Conservation (phyloP, 1,140 invertebrate species). For the Cydia amplana region DNA sequence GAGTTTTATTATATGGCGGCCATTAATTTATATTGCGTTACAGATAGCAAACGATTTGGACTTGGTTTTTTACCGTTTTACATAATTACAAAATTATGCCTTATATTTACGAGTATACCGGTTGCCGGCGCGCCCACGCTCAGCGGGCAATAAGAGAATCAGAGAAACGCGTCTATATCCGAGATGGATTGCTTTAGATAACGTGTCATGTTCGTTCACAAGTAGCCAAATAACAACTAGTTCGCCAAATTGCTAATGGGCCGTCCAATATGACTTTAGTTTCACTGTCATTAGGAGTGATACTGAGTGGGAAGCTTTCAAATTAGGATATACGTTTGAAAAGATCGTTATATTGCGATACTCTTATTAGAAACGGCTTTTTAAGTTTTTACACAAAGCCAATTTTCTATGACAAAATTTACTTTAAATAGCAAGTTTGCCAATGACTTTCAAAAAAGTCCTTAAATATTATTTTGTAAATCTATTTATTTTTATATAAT, state of each 20-base stretch:
- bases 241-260: slow-evolving; percentile 59
- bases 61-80: slow-evolving; percentile 71
- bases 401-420: too few relatives aligned
- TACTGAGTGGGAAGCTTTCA: slow-evolving; percentile 3
- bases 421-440: too few relatives aligned
- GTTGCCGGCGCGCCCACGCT: slow-evolving; percentile 60
- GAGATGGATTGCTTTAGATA: slow-evolving; percentile 72
- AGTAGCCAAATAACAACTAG: slow-evolving; percentile 62
- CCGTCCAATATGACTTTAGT: slow-evolving; percentile 45
- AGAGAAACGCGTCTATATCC: slow-evolving; percentile 55
- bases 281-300: slow-evolving; percentile 34
- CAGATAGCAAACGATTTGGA: slow-evolving; percentile 70
- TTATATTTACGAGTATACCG: slow-evolving; percentile 60
- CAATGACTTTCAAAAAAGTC: too few relatives aligned
- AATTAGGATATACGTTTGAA: slow-evolving; percentile 2
- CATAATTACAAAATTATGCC: slow-evolving; percentile 76
- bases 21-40: slow-evolving; percentile 74
- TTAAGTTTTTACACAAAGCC: too few relatives aligned
- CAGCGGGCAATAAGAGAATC: slow-evolving; percentile 59
- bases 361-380: too few relatives aligned
- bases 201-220: slow-evolving; percentile 69
- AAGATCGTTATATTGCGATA: background rate
- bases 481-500: background rate
- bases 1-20: slow-evolving; percentile 64
- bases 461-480: too few relatives aligned